Base-by-base conservation (phyloP, 2,797 vertebrate genomes). In the Gallirallus australis region DNA sequence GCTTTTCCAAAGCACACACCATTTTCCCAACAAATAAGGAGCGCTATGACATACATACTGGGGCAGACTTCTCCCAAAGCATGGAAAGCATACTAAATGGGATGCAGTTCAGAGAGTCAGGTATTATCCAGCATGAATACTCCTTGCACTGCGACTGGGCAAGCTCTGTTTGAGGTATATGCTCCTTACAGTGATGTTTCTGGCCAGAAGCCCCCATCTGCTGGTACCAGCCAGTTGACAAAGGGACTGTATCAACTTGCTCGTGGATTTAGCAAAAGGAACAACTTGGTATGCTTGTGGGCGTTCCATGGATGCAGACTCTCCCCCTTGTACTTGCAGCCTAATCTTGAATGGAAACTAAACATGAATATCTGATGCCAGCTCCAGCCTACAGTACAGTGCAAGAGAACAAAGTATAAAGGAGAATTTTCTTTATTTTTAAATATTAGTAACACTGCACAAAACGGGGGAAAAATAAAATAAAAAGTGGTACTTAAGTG, bases 361-460 rank as follows among this genome's bases (percentile, higher is more conserved):
- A 89, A 61, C 60, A 59, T 2, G 30, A 53, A 71, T 48, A 81
- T 50, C 60, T 48, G 47, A 50, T 76, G 73, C 16, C 91, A 90
- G 84, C 71, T 63, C 52, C 35, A 68, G 40, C n/a, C 65, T 33
- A 9, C 30, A 75, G 69, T 13, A 81, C 63, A 79, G 47, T 66
- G 76, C 89, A 88, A 90, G 64, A 95, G 56, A 91, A 95, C 94
- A 96, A 94, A 95, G 82, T 7, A 77, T 96, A 94, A 64, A 72
- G 86, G 82, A 83, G 70, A 92, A 93, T 33, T 70, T 89, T 90
- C 88, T 97, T 97, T 96, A 97, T 96, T 97, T 96, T 95, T 90
- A 93, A 96, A 94, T 88, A 94, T 92, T 82, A 95, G 70, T 80
- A 97, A 97, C 96, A 97, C 96, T 79, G 96, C 95, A 97, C 91